Evolutionary conservation across 2,113 vertebrate genomes (phyloP), one percentile per base, ranked within the genome.

Genomic region (Colistium nudipinnis): DNA sequence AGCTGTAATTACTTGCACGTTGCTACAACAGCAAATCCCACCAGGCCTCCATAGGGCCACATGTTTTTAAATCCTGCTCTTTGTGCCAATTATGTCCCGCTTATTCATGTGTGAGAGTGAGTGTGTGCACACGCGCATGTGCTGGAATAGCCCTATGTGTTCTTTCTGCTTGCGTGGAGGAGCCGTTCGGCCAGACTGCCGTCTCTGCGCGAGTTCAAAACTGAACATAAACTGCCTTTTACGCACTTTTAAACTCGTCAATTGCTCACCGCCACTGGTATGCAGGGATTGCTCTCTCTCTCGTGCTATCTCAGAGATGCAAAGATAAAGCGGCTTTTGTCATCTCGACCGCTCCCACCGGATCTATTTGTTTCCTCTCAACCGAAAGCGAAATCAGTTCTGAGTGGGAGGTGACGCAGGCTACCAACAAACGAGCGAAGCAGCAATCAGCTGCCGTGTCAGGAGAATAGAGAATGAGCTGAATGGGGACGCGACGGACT

Each of bases 11-110:
- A 91, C 86, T 80, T 70, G 62, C 39, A 22, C 62, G 43, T 54
- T 60, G 71, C 78, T 90, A 89, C 71, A 90, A 85, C 74, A 85
- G 83, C 66, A 81, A 87, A 87, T 87, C 88, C 87, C 87, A 65
- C 17, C 22, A 77, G 85, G 86, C 76, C 71, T 69, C 80, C 69
- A 71, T 57, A 69, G 39, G 16, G 62, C 71, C 67, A 64, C 71
- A 38, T 17, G 13, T 74, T 84, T 64, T 44, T 80, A 70, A 59
- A 69, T 70, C 65, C 54, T 27, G 48, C 59, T 60, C 67, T 49
- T 30, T 56, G 54, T 51, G 70, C 82, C 87, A 88, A 89, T 89
- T 81, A 87, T 63, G 54, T 80, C 56, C 68, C 8, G 41, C 16
- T n/a, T n/a, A n/a, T n/a, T n/a, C n/a, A n/a, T n/a, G n/a, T n/a